Conservation (phyloP, 2,113 vertebrate genomes). For the Pelvicachromis taeniatus region DNA sequence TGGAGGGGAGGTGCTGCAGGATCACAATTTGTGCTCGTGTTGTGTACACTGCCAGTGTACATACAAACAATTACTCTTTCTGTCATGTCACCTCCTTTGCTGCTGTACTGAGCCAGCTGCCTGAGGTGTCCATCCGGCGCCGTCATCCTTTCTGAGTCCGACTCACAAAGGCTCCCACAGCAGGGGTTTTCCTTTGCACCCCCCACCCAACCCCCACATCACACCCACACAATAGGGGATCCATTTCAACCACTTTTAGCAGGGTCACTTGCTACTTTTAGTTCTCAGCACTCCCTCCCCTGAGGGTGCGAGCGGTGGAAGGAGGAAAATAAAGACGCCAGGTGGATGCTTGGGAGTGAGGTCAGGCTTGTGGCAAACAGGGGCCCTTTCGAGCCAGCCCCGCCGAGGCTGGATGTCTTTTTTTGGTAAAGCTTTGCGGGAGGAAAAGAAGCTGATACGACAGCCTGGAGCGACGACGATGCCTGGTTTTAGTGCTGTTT, state of each 20-base stretch:
- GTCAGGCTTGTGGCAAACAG: conserved; percentile 29
- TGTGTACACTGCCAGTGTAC: not conserved
- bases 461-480: not conserved
- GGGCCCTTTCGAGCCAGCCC: conserved; percentile 22
- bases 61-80: conserved; percentile 16
- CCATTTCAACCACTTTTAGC: conserved; percentile 65
- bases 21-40: not conserved
- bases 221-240: conserved; percentile 61
- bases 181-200: conserved; percentile 23
- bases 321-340: conserved; percentile 52
- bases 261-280: conserved; percentile 47
- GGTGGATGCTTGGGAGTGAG: conserved; percentile 52
- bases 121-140: conserved; percentile 25
- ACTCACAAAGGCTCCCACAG: conserved; percentile 34
- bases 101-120: not conserved
- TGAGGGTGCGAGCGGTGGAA: conserved; percentile 25
- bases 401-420: not conserved
- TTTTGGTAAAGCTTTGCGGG: not conserved
- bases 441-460: conserved; percentile 5
- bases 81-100: not conserved
- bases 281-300: conserved; percentile 36
- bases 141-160: not conserved
- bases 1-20: not conserved
- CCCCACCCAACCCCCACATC: not conserved
- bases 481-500: not conserved